These are phyloP conservation scores for Hydroisotoma schaefferi DNA, from an alignment of 2,888 invertebrate genomes.

Conservation along the genomic window DNA sequence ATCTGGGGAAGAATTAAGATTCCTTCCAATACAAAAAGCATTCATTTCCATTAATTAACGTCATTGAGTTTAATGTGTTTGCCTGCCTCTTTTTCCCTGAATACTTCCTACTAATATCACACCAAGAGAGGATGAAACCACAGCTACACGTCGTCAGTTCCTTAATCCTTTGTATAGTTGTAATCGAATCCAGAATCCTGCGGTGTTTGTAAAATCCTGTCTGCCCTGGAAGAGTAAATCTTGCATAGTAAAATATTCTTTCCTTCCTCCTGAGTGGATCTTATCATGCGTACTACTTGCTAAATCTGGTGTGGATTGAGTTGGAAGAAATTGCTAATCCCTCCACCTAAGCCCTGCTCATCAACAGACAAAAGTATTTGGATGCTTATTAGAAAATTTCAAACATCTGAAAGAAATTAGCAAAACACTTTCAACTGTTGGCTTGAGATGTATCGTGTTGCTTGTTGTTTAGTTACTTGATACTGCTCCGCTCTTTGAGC, in stretches of 20 bases:
- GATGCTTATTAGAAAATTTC: slow-evolving; percentile 9
- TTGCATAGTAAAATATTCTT: not conserved
- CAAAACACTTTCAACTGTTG: slow-evolving; percentile 1
- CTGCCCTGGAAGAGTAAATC: not conserved
- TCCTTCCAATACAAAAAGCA: slow-evolving; percentile 6
- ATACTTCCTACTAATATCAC: too few relatives aligned
- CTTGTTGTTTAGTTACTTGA: too few relatives aligned
- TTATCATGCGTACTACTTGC: not conserved
- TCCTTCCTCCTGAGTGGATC: not conserved
- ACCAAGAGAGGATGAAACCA: too few relatives aligned
- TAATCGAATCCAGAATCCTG: not conserved
- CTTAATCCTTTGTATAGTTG: too few relatives aligned
- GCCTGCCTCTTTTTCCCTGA: too few relatives aligned
- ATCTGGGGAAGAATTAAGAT: slow-evolving; percentile 4
- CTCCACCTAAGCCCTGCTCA: slow-evolving; percentile 15
- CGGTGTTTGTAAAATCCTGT: not conserved
- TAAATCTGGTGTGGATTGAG: not conserved
- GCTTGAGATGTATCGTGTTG: too few relatives aligned
- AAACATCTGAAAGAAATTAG: slow-evolving; percentile 14
- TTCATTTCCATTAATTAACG: slow-evolving; percentile 18
- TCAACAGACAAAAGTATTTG: slow-evolving; percentile 4
- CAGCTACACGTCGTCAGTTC: too few relatives aligned
- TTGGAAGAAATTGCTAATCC: slow-evolving; percentile 4
- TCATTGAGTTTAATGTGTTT: slow-evolving; percentile 2
- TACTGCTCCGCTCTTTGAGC: too few relatives aligned